phyloP scores from a whole-genome alignment of 2,888 invertebrate species.

The Drosophila affinis region DNA sequence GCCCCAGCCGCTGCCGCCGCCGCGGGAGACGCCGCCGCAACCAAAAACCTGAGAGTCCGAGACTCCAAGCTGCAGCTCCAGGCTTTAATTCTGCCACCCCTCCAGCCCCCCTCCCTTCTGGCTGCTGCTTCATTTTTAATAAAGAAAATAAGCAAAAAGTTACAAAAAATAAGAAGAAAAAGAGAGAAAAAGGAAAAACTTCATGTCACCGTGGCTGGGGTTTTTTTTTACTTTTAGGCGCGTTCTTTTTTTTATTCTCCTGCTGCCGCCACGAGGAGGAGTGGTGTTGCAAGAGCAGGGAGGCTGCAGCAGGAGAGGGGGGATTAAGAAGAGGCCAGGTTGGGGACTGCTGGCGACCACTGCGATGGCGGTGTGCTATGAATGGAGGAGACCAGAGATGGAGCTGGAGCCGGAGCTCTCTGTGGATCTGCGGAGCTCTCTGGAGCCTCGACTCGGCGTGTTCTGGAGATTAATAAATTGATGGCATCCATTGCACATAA shows the following conservation, averaged over 20 bases:
- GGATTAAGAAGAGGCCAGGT: slow-evolving; percentile 66
- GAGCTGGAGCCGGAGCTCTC: too few species aligned
- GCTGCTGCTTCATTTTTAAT: slow-evolving; percentile 67
- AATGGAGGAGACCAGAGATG: slow-evolving; percentile 40
- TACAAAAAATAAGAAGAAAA: slow-evolving; percentile 29
- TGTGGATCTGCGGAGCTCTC: not conserved
- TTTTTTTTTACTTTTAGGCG: slow-evolving; percentile 53
- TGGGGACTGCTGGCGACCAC: slow-evolving; percentile 15
- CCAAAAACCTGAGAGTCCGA: not conserved
- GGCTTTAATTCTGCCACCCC: slow-evolving; percentile 36
- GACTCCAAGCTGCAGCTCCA: slow-evolving; percentile 36
- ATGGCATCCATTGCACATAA: slow-evolving; percentile 85
- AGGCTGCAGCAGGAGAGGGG: slow-evolving; percentile 19
- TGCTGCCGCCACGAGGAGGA: slow-evolving; percentile 33
- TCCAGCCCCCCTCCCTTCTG: slow-evolving; percentile 33
- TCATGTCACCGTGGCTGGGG: slow-evolving; percentile 71
- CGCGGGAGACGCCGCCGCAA: slow-evolving; percentile 28
- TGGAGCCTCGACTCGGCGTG: slow-evolving; percentile 76
- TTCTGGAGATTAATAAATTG: slow-evolving; percentile 85
- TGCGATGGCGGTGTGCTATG: slow-evolving; percentile 44
- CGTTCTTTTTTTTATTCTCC: slow-evolving; percentile 52
- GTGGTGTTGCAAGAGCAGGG: slow-evolving; percentile 8
- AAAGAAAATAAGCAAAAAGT: slow-evolving; percentile 33
- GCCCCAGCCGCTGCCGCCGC: slow-evolving; percentile 38
- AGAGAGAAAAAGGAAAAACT: slow-evolving; percentile 51